Base-by-base conservation (phyloP, 2,113 vertebrate genomes). In the Astatotilapia flaviijosephi region DNA sequence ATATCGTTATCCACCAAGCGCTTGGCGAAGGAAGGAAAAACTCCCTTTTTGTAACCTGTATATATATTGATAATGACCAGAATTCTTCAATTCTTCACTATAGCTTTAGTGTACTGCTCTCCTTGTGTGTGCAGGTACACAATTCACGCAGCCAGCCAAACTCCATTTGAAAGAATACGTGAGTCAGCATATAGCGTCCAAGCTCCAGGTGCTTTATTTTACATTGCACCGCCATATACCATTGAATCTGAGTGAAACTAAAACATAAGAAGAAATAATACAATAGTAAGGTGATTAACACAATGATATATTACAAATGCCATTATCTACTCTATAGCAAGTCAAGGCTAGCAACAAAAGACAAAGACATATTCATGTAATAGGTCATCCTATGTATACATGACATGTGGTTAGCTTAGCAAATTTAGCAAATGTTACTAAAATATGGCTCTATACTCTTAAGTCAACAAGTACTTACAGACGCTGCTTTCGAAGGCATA, bases 1-100 rank as follows among this genome's bases (percentile, higher is more conserved):
- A 68, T 13, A 68, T 37, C 2, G n/a, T n/a, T n/a, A 35, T 65
- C 19, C 10, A 68, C 19, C 33, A 21, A 40, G 62, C 0, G 3
- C 33, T 68, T 68, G 62, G 33, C 1, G 1, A 68, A 5, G 62
- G 33, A 68, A 40, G 33, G 19, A 21, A 13, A 21, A 40, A 68
- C 33, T 68, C 62, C 62, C 62, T 68, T 14, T 37, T 40, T 40
- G 62, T 40, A 40, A 40, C 11, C 65, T 73, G 65, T 9, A 70
- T 11, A 75, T 45, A 10, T 26, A 45, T 4, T 45, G 14, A 26
- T 45, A 26, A 73, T 45, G 37, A 45, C 37, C 65, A 26, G 21
- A 73, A 26, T 10, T 7, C 21, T 73, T 73, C 13, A 73, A 17
- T 45, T 73, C 21, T 73, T 73, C 13, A 2, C 21, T 73, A 5